A percentile compares a stretch with the other conserved stretches of the same genome.
Conservation (phyloP, 2,888 invertebrate genomes). For the Dendrolimus houi region DNA sequence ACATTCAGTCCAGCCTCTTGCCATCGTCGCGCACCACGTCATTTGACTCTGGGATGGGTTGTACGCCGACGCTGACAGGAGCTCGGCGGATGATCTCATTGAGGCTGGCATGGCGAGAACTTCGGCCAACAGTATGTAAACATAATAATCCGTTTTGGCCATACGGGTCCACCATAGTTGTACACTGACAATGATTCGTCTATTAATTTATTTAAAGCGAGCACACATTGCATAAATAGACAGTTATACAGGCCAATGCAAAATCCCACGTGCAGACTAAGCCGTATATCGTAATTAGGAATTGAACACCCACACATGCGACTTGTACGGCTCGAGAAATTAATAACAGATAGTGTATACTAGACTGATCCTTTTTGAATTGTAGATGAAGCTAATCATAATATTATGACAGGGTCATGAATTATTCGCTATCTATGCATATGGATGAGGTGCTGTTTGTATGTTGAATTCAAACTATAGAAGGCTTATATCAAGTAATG, state of each 20-base stretch:
- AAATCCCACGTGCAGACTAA: slow-evolving; percentile 46
- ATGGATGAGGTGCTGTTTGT: not conserved
- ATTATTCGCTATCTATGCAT: not conserved
- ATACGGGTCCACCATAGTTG: no score
- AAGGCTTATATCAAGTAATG: no score
- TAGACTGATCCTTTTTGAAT: not conserved
- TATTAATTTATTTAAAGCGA: not conserved
- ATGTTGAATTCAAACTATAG: not conserved
- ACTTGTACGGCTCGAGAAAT: slow-evolving; percentile 52
- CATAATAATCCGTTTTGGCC: no score
- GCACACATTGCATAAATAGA: slow-evolving; percentile 5
- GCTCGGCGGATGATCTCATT: no score
- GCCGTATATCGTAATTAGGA: slow-evolving; percentile 54
- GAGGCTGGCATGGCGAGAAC: no score
- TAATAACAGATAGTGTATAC: slow-evolving; percentile 42
- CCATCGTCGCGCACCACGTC: no score
- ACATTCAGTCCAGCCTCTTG: no score
- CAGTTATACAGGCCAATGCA: slow-evolving; percentile 51
- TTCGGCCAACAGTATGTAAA: no score
- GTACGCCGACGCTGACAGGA: no score
- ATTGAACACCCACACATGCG: slow-evolving; percentile 46
- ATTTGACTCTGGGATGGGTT: no score
- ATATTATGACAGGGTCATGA: not conserved
- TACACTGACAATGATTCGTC: no score
- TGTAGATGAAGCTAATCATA: not conserved